phyloP scores from a whole-genome alignment of 2,888 invertebrate genomes.

The Tetragonisca angustula region DNA sequence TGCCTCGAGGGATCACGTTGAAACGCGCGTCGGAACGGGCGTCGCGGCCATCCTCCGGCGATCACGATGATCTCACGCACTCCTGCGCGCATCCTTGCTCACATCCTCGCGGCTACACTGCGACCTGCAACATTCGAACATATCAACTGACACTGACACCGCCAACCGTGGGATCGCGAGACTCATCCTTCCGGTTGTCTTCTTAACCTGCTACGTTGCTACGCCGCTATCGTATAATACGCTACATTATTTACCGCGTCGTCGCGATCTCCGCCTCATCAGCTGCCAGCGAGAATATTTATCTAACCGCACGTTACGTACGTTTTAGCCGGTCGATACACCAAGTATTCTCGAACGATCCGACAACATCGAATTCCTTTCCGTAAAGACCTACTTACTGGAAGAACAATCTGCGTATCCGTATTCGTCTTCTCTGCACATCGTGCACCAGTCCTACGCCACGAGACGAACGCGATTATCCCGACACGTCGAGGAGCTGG shows the following conservation, averaged over 20 bases:
- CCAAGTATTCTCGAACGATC: background rate
- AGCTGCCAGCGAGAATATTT: background rate
- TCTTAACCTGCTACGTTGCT: background rate
- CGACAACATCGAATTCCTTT: background rate
- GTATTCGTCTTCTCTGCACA: background rate
- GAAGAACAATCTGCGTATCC: background rate
- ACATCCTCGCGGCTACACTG: constrained; percentile 54
- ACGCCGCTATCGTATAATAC: background rate
- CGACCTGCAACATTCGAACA: constrained; percentile 50
- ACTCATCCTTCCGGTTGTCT: background rate
- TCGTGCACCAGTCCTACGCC: background rate
- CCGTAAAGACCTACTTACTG: too few relatives aligned
- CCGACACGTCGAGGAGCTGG: background rate
- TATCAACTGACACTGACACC: background rate
- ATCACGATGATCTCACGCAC: constrained; percentile 58
- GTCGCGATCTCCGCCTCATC: background rate
- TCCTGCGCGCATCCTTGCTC: constrained; percentile 60
- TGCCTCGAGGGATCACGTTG: constrained; percentile 62
- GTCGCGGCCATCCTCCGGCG: constrained; percentile 62
- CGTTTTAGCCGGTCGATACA: background rate
- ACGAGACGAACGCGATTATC: background rate
- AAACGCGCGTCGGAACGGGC: constrained; percentile 41
- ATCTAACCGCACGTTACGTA: background rate
- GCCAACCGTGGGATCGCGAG: background rate
- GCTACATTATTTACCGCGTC: constrained; percentile 2